These are phyloP conservation scores for Orussus abietinus DNA, from an alignment of 1,140 invertebrate species.

Conservation along the genomic window DNA sequence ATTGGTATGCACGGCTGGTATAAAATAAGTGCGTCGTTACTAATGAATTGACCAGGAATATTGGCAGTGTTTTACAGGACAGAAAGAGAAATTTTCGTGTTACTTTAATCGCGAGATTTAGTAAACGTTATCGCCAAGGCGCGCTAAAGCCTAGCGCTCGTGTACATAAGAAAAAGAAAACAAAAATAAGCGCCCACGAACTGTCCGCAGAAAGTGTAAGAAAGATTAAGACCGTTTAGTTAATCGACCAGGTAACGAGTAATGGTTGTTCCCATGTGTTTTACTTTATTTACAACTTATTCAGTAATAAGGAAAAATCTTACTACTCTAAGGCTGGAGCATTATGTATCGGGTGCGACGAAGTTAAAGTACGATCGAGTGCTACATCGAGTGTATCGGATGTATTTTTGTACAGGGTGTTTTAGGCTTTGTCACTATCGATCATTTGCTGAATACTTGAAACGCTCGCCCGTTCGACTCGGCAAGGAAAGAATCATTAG, in stretches of 20 bases:
- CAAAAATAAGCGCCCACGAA: conserved; percentile 31
- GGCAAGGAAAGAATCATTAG: too few relatives aligned
- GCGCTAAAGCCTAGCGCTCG: neutral
- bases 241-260: conserved; percentile 32
- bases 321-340: conserved; percentile 31
- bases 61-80: too few relatives aligned
- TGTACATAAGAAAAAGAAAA: conserved; percentile 11
- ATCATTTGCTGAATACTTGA: too few relatives aligned
- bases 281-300: conserved; percentile 36
- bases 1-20: too few relatives aligned
- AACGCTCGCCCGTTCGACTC: too few relatives aligned
- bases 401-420: conserved; percentile 39
- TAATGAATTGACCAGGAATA: too few relatives aligned
- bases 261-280: conserved; percentile 39
- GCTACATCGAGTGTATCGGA: conserved; percentile 35
- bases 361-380: conserved; percentile 30
- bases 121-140: neutral
- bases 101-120: too few relatives aligned
- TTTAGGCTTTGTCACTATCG: conserved; percentile 26
- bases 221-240: conserved; percentile 34
- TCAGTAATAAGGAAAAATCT: conserved; percentile 21
- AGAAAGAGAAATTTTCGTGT: too few relatives aligned
- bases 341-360: conserved; percentile 28
- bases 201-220: conserved; percentile 33
- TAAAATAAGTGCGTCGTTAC: too few relatives aligned